phyloP scores from a whole-genome alignment of 2,888 invertebrate species.

The Microctonus brassicae region DNA sequence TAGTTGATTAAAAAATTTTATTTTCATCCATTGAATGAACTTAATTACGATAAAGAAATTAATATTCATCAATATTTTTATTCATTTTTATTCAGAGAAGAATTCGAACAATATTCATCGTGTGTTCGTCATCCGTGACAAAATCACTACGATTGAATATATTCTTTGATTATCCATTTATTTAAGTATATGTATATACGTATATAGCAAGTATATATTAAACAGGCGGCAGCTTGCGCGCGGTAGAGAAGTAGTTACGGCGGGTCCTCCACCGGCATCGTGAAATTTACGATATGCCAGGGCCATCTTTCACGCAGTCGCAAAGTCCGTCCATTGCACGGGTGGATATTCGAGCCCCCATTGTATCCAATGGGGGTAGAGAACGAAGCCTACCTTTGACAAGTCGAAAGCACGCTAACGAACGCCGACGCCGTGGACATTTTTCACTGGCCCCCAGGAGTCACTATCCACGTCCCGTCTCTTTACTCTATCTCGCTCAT shows the following conservation, averaged over 20 bases:
- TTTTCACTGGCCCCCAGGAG: conserved; percentile 45
- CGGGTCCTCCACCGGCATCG: conserved; percentile 37
- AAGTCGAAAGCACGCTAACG: conserved; percentile 59
- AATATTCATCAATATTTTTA: no score
- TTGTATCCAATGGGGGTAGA: conserved; percentile 34
- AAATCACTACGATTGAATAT: no score
- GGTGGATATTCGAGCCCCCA: conserved; percentile 35
- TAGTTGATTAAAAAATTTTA: no score
- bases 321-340: conserved; percentile 47
- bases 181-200: background rate
- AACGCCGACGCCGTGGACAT: conserved; percentile 48
- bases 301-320: conserved; percentile 60
- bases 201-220: background rate
- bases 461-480: conserved; percentile 35
- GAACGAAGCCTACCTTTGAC: conserved; percentile 54
- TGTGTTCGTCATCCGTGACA: no score
- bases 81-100: no score
- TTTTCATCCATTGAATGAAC: no score
- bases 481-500: conserved; percentile 13
- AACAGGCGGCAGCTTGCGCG: conserved; percentile 1
- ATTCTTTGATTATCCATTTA: no score
- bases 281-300: conserved; percentile 60
- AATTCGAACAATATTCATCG: no score
- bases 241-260: conserved; percentile 54
- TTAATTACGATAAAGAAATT: no score